Conservation (phyloP, 2,888 invertebrate species). For the Parnassius glacialis region DNA sequence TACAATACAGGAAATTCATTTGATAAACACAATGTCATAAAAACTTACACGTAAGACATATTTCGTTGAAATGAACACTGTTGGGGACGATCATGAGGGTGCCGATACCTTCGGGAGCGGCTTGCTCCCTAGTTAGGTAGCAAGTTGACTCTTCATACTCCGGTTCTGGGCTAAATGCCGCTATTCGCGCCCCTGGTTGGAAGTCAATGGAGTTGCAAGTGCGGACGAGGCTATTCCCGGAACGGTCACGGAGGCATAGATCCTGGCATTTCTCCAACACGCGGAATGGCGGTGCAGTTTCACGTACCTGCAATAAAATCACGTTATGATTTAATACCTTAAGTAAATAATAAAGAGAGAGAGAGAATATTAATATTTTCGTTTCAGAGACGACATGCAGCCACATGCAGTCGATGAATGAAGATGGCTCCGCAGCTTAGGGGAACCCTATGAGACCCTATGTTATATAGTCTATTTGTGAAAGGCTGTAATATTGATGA, state of each 20-base stretch:
- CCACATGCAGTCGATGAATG: too few relatives aligned
- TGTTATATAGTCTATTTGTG: too few relatives aligned
- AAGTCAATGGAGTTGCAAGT: constrained; percentile 95
- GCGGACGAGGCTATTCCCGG: constrained; percentile 89
- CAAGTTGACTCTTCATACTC: constrained; percentile 95
- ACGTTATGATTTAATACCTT: too few relatives aligned
- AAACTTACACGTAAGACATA: constrained; percentile 91
- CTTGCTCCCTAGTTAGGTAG: constrained; percentile 91
- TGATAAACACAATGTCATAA: neutral
- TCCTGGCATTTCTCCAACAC: constrained; percentile 95
- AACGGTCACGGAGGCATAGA: constrained; percentile 90
- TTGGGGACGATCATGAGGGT: constrained; percentile 94
- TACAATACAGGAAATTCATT: constrained; percentile 5
- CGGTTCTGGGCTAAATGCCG: constrained; percentile 89
- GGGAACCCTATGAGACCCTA: too few relatives aligned
- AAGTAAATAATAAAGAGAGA: too few relatives aligned
- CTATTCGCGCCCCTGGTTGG: constrained; percentile 92
- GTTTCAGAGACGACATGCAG: too few relatives aligned
- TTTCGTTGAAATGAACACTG: constrained; percentile 94
- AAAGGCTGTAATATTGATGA: too few relatives aligned
- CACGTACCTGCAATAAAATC: constrained; percentile 80
- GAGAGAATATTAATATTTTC: too few relatives aligned
- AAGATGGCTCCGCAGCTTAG: too few relatives aligned
- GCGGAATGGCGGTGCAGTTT: constrained; percentile 91
- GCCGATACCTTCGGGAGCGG: constrained; percentile 93